Evolutionary conservation across 2,888 invertebrate genomes (phyloP), one percentile per base, ranked within the genome.

Genomic region (Drosophila neutralis): DNA sequence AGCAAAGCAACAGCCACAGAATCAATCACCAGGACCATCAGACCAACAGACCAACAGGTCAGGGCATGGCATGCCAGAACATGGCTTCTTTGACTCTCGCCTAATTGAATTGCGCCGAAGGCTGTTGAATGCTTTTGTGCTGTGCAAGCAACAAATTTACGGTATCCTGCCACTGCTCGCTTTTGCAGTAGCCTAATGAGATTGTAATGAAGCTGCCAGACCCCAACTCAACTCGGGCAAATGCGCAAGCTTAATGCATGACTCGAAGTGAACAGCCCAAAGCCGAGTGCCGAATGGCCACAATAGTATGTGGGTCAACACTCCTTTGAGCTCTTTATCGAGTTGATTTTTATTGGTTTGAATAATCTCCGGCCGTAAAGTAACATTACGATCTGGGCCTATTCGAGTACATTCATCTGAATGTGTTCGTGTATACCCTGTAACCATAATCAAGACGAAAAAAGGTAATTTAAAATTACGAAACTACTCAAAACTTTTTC

Each of bases 71-170:
- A 11, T 27, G 29, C 21, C 42, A 40, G 59, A 54, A 65, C 59
- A 51, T 33, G 31, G 59, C 65, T 31, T 54, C 66, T 52, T 42
- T 60, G 58, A 58, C 57, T 64, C 62, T 64, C 45, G 69, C 80
- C 80, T 82, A 84, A 82, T 82, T 82, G 82, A 82, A 82, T 84
- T 82, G 62, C 35, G 68, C 80, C 79, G 58, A 53, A 67, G 85
- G 82, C 75, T 72, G 69, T 57, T 60, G 60, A 36, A 65, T 60
- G 73, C 69, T 56, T 73, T 84, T 76, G 69, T 84, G 76, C 85
- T 71, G 69, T 53, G 80, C 65, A 80, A 79, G 82, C 80, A 68
- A 69, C 68, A 84, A 69, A 56, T 56, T 79, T 67, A 73, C 69
- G 68, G 69, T 79, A 69, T 67, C 64, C 81, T 57, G 58, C 33